phyloP scores from a whole-genome alignment of 2,888 invertebrate species.

The Drosophila kanekoi region DNA sequence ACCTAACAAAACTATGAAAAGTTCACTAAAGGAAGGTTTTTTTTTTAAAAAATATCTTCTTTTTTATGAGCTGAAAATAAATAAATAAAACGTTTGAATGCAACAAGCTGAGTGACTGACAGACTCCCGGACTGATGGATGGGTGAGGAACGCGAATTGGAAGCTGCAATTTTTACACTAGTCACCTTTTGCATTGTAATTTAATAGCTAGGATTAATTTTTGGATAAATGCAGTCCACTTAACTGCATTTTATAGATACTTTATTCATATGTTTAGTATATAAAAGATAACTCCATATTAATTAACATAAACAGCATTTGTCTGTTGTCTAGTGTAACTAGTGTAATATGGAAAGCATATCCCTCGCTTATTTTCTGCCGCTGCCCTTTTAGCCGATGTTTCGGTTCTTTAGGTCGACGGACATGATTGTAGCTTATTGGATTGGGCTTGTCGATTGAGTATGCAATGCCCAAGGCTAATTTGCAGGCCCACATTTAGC shows the following conservation, averaged over 20 bases:
- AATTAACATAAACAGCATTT: not conserved
- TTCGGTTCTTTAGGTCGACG: not conserved
- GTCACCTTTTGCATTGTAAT: no score
- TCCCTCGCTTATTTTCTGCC: conserved; percentile 3
- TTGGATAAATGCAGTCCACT: no score
- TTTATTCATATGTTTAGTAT: no score
- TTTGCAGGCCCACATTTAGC: conserved; percentile 11
- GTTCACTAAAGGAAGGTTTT: not conserved
- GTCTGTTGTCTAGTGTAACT: not conserved
- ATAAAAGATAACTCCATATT: not conserved
- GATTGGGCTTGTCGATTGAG: conserved; percentile 29
- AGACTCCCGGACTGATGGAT: not conserved
- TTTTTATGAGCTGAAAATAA: not conserved
- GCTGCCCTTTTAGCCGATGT: not conserved
- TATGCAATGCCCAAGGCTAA: conserved; percentile 23
- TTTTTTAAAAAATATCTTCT: not conserved
- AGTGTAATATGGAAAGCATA: conserved; percentile 10
- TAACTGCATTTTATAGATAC: no score
- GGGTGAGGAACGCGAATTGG: not conserved
- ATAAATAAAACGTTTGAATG: not conserved
- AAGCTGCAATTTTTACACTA: no score
- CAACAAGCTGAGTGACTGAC: not conserved
- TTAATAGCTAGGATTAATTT: no score
- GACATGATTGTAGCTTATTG: conserved; percentile 3
- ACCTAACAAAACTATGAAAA: conserved; percentile 12